Evolutionary conservation across 92 coral and sea anemone species (phyloP).

Genomic region (Epizoanthus stellaris): DNA sequence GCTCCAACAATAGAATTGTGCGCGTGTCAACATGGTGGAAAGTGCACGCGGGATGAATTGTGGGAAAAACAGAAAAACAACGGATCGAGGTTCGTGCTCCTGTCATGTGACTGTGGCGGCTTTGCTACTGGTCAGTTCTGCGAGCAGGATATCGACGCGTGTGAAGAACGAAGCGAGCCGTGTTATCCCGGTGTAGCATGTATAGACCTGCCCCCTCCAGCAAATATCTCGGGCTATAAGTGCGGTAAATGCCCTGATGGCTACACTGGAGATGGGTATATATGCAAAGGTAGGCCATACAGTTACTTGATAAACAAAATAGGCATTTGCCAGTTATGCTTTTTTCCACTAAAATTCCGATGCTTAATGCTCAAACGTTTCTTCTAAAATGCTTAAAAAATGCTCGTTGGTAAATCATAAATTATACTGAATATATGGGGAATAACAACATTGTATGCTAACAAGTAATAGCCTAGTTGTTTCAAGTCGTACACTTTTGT

Average conservation of each 20-base stretch:
- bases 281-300: slow-evolving; percentile 63
- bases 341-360: not conserved
- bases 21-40: slow-evolving; percentile 72
- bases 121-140: slow-evolving; percentile 74
- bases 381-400: no score
- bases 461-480: no score
- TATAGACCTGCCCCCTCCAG: slow-evolving; percentile 55
- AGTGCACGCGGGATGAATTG: slow-evolving; percentile 58
- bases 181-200: slow-evolving; percentile 74
- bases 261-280: slow-evolving; percentile 72
- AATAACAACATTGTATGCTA: no score
- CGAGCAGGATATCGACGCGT: slow-evolving; percentile 62
- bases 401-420: no score
- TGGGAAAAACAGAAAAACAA: slow-evolving; percentile 41
- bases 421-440: no score
- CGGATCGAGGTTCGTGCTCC: slow-evolving; percentile 51
- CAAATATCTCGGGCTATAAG: slow-evolving; percentile 49
- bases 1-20: slow-evolving; percentile 68
- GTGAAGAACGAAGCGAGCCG: slow-evolving; percentile 70
- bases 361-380: no score
- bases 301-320: not conserved
- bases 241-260: slow-evolving; percentile 89
- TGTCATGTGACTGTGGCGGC: slow-evolving; percentile 72
- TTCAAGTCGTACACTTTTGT: no score
- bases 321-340: no score